Evolutionary conservation across 2,888 invertebrate genomes (phyloP).

Genomic region (Agriotes lineatus): DNA sequence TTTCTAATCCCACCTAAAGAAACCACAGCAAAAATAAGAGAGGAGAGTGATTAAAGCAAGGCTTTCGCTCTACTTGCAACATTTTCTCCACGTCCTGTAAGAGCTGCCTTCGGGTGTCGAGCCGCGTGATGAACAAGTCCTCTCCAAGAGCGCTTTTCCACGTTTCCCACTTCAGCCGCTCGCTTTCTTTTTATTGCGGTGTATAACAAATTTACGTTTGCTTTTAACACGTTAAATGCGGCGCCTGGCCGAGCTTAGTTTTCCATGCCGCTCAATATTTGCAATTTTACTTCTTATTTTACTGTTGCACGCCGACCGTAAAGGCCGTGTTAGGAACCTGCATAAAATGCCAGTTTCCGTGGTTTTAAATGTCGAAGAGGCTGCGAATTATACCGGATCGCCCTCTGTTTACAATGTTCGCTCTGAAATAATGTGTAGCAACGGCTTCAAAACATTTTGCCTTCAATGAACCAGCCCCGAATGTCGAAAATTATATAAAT

Average conservation of each 20-base stretch:
- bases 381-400: slow-evolving; percentile 3
- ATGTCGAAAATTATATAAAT: too few species aligned
- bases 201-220: slow-evolving; percentile 23
- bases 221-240: slow-evolving; percentile 6
- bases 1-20: too few species aligned
- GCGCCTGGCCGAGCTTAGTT: background rate
- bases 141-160: background rate
- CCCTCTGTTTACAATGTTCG: too few species aligned
- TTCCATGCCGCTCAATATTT: slow-evolving; percentile 22
- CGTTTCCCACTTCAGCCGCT: too few species aligned
- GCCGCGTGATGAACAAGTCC: slow-evolving; percentile 3
- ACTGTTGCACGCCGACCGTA: slow-evolving; percentile 29
- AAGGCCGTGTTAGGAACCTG: slow-evolving; percentile 31
- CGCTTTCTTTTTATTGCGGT: background rate
- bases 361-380: slow-evolving; percentile 29
- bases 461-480: too few species aligned
- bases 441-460: too few species aligned
- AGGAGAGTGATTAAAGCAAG: too few species aligned
- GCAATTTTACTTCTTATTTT: slow-evolving; percentile 31
- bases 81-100: too few species aligned
- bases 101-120: background rate
- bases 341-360: too few species aligned
- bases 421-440: too few species aligned
- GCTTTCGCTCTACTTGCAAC: too few species aligned
- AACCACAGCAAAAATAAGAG: too few species aligned